Base-by-base conservation (phyloP, 2,113 vertebrate species). In the Mugil cephalus region DNA sequence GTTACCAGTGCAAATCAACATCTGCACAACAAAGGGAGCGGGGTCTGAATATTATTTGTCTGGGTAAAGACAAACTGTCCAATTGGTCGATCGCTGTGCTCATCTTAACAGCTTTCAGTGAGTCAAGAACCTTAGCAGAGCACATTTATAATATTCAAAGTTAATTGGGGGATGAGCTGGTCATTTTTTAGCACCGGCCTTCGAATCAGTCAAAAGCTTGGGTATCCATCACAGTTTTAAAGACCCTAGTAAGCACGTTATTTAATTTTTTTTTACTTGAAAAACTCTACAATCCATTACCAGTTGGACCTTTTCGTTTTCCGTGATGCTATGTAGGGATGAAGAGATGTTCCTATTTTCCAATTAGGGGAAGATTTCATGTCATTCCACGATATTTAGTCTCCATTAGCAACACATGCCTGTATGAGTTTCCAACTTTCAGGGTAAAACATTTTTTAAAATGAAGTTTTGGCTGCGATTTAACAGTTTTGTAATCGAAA, bases 341-440 rank as follows among this genome's bases (percentile, higher is more conserved):
- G 52, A 56, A 69, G 54, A 71, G 21, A 63, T 73, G 8, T 80
- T 83, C 50, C 82, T 84, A 14, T 51, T 88, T 81, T 52, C 74
- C 21, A 39, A 43, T 75, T 51, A 46, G 51, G 19, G 40, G 58
- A 81, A n/a, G 36, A 68, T 80, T 77, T 74, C 13, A 60, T 77
- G 65, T 77, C 82, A 91, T 92, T 92, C 89, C 89, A 85, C 69
- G 50, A 66, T 72, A 75, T 84, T 80, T 67, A 58, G 42, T 75
- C 69, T 69, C 65, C 52, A 62, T 72, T 50, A 69, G 45, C 35
- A 62, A 74, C 52, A 62, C 21, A 69, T 60, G 52, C 50, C 63
- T 19, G n/a, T 14, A 6, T 11, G 17, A 47, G 35, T 77, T 72
- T 80, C 34, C 39, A 45, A 15, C 56, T 65, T 80, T 85, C 17